These are phyloP conservation scores for Geodia barretti DNA, from an alignment of 37 sponge, comb jelly and placozoan species.

Conservation along the genomic window DNA sequence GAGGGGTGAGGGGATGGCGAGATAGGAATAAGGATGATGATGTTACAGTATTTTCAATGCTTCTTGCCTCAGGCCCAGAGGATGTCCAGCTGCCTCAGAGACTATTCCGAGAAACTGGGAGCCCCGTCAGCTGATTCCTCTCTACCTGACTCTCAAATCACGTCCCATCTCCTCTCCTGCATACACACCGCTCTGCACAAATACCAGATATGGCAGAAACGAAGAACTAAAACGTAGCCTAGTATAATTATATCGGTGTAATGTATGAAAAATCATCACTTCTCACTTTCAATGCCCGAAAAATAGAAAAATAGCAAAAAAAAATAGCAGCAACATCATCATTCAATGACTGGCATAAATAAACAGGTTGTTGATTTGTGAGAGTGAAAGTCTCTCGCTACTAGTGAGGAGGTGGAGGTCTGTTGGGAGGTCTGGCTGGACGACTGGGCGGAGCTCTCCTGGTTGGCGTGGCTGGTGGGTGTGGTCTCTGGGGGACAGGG, in stretches of 20 bases:
- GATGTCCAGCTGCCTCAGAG: not conserved
- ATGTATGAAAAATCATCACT: too few relatives aligned
- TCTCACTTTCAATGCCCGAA: too few relatives aligned
- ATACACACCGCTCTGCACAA: conserved; percentile 4
- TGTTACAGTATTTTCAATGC: not conserved
- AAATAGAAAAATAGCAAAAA: too few relatives aligned
- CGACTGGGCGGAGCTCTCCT: not conserved
- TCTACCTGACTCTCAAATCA: not conserved
- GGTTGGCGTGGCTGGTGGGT: not conserved
- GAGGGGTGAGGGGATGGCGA: too few relatives aligned
- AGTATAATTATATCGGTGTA: too few relatives aligned
- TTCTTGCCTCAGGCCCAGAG: not conserved
- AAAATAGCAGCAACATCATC: too few relatives aligned
- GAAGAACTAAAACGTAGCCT: not conserved
- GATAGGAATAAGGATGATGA: too few relatives aligned
- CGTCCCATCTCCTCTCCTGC: not conserved
- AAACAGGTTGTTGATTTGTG: not conserved
- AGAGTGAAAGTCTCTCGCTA: not conserved
- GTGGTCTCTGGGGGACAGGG: not conserved
- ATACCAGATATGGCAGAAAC: conserved; percentile 20
- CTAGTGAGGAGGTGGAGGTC: not conserved
- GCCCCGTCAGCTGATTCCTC: not conserved
- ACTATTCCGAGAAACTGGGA: not conserved
- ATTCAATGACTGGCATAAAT: too few relatives aligned
- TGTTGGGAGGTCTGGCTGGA: not conserved